Evolutionary conservation across 2,888 invertebrate species (phyloP), one percentile per base, ranked within the genome.

Genomic region (Euproctis similis): DNA sequence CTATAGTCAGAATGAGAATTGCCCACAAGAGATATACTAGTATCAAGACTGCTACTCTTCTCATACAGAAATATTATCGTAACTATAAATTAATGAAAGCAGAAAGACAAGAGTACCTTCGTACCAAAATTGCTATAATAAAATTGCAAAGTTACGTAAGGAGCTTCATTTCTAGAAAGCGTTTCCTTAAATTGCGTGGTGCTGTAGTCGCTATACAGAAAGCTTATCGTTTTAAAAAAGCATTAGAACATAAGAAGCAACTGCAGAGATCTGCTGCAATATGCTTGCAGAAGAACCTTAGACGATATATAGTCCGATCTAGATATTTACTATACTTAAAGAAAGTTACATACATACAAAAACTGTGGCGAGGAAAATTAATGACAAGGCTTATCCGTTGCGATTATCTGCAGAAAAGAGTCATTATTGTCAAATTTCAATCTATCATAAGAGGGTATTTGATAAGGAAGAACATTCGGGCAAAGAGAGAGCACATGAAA

Each of bases 391-490:
- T 62, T 34, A 45, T 75, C 36, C 75, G 80, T 32, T 67, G 59
- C 18, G 70, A 69, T 14, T 80, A 57, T 46, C 34, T 68, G 31
- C 67, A 71, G 29, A 75, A 70, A 50, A 66, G 52, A 46, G 48
- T 38, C 8, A 23, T 60, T 12, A 48, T 81, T 8, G 53, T 69
- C 2, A 65, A 61, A 45, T 36, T 88, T 34, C 85, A 86, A 46
- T 62, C 87, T 6, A 37, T 58, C 14, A 62, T 80, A 22, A 76
- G 88, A 48, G 86, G 88, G 26, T 72, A 78, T 52, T 49, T 87
- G 45, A 75, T 85, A 17, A 69, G 88, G 24, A 66, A 77, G 58
- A 53, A 80, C 27, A 64, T 86, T 34, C 57, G 81, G 48, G 46
- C 46, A n/a, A 72, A 76, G 36, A 84, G 69, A 59, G 85, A 85